Base-by-base conservation (phyloP, 2,797 vertebrate species). In the Numenius phaeopus region DNA sequence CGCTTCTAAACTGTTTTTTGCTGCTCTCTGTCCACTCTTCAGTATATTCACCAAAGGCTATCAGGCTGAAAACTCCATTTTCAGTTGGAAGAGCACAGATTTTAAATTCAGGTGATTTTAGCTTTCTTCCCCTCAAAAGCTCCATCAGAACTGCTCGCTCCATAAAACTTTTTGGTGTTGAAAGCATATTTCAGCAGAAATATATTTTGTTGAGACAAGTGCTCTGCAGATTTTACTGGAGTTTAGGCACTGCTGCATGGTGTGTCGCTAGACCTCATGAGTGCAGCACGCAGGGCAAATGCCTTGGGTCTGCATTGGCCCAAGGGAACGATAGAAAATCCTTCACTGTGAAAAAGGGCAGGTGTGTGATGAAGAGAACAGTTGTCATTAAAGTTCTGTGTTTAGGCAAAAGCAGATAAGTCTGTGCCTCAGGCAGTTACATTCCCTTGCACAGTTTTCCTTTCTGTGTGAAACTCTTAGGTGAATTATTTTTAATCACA, bases 401-500 rank as follows among this genome's bases (percentile, higher is more conserved):
- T 89, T 83, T 58, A 73, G 59, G 58, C 7, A 11, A 85, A 95
- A 79, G 30, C 47, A 89, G 55, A 23, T 29, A 26, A 77, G 64
- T 84, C 64, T 90, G 55, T 83, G 78, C 70, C 83, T 95, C 89
- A 90, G 70, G 67, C 86, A 64, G 73, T 73, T 88, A 72, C 22
- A 55, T 87, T 90, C 67, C 26, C 55, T 94, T 85, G 59, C 59
- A 76, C 62, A 18, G 4, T 85, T 73, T 92, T 84, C n/a, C 57
- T 93, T 77, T 91, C 39, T 61, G 14, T 77, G 44, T 64, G 71
- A 61, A 87, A 67, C 10, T 44, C 17, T 66, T 66, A 44, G n/a
- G 81, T 85, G 91, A 85, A 94, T 91, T 89, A 67, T 66, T 95
- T 96, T 95, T 95, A 94, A 94, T 75, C 78, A 85, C 42, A 92